Evolutionary conservation across 2,113 vertebrate species (phyloP).

Genomic region (Toxostoma redivivum): DNA sequence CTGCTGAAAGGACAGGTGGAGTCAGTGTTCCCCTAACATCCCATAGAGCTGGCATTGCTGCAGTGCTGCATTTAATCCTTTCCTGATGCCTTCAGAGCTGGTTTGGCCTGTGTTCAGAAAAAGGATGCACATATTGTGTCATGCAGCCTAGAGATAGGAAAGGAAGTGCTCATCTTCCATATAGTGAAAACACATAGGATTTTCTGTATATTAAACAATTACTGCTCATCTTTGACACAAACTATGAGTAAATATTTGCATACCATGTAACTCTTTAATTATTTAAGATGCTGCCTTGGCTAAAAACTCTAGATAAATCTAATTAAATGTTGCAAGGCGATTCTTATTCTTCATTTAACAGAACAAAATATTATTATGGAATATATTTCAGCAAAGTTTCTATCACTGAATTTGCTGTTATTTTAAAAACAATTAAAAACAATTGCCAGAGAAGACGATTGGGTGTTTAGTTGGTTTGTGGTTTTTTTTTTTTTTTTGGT

Average conservation of each 20-base stretch:
- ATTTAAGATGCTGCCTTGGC: neutral
- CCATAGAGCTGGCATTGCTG: neutral
- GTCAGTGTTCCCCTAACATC: neutral
- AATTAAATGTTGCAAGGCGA: neutral
- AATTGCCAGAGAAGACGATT: neutral
- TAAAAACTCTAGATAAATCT: neutral
- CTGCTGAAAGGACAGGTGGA: neutral
- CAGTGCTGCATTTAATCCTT: neutral
- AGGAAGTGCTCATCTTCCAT: neutral
- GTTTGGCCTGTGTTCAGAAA: neutral
- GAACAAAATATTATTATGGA: neutral
- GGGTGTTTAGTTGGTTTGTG: no score
- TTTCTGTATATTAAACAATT: neutral
- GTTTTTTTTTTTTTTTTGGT: no score
- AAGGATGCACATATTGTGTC: neutral
- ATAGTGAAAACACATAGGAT: neutral
- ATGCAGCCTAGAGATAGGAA: neutral
- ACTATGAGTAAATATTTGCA: neutral
- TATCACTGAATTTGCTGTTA: neutral
- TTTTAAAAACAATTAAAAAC: neutral
- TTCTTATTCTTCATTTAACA: neutral
- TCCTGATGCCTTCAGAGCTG: neutral
- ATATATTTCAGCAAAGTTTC: neutral
- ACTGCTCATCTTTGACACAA: neutral
- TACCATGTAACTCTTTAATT: neutral